Evolutionary conservation across 2,888 invertebrate species (phyloP), one percentile per base, ranked within the genome.

Genomic region (Dasypolia templi): DNA sequence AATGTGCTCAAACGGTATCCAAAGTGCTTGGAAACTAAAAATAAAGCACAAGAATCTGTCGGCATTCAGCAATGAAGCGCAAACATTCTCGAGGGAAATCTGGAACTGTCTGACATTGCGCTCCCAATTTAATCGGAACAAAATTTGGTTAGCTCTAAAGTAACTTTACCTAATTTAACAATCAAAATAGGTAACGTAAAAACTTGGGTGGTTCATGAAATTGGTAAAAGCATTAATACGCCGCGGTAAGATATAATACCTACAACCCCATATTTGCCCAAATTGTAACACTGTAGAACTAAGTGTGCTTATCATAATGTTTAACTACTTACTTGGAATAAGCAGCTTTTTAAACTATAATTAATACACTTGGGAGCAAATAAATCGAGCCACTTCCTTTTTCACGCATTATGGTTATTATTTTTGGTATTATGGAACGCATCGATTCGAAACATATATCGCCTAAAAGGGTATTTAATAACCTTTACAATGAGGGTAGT

Each of bases 41-140:
- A 77, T 77, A 79, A 74, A 82, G 64, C 22, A 39, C 44, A 70
- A 65, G 76, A 85, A 82, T 72, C 78, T 75, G 72, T 75, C 74
- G 71, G 63, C 61, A 65, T 53, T 32, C 72, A 72, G 83, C 83
- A 84, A 79, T 86, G 82, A 75, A 81, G 76, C 81, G 67, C 65
- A 81, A 84, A 84, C 67, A 76, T 77, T 65, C 87, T 76, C 89
- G 3, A 11, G 86, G 86, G 88, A 88, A 89, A 88, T 88, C 81
- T 78, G 35, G 53, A 72, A 77, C 82, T 84, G 80, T 86, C 86
- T 85, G 70, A 76, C 75, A 79, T 74, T 44, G 58, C 76, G 66
- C 70, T 63, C 75, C 77, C 67, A 69, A 86, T 84, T 81, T 85
- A 83, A 87, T 80, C 75, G 86, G 58, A 79, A 78, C 59, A 74